phyloP scores from a whole-genome alignment of 2,888 invertebrate genomes.

The Euzophera pinguis region DNA sequence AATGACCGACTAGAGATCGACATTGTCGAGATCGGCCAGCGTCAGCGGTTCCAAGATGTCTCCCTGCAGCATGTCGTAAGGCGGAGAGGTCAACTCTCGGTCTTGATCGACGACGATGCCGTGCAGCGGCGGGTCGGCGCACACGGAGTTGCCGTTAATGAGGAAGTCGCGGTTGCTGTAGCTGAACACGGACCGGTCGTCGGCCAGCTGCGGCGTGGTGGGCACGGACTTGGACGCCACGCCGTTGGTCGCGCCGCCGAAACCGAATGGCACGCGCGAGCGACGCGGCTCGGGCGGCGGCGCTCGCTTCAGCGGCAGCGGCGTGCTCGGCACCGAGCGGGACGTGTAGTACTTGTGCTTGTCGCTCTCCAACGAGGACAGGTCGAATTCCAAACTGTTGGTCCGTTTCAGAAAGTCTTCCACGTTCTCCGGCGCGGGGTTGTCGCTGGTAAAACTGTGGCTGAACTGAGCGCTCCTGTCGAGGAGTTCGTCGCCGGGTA shows the following conservation, averaged over 20 bases:
- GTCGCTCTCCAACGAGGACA: conserved; percentile 57
- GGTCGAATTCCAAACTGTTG: conserved; percentile 68
- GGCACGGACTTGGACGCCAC: conserved; percentile 87
- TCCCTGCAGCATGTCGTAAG: conserved; percentile 66
- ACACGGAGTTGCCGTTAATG: conserved; percentile 81
- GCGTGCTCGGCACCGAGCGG: conserved; percentile 85
- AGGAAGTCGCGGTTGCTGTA: conserved; percentile 81
- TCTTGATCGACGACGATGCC: conserved; percentile 50
- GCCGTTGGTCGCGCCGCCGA: conserved; percentile 56
- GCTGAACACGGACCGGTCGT: conserved; percentile 76
- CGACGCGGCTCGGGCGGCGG: conserved; percentile 62
- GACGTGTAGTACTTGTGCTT: conserved; percentile 77
- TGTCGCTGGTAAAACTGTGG: conserved; percentile 53
- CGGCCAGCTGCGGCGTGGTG: conserved; percentile 81
- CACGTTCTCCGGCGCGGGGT: conserved; percentile 50
- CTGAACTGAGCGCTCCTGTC: conserved; percentile 53
- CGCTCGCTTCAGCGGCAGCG: conserved; percentile 75
- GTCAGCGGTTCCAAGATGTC: conserved; percentile 63
- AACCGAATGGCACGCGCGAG: conserved; percentile 55
- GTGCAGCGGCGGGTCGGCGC: conserved; percentile 45
- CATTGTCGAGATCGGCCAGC: conserved; percentile 71
- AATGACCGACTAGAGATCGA: conserved; percentile 67
- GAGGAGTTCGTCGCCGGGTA: conserved; percentile 59
- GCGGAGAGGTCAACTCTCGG: conserved; percentile 52
- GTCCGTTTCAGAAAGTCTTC: conserved; percentile 69